Conservation (phyloP, 2,797 vertebrate species). For the Nyctibius grandis region DNA sequence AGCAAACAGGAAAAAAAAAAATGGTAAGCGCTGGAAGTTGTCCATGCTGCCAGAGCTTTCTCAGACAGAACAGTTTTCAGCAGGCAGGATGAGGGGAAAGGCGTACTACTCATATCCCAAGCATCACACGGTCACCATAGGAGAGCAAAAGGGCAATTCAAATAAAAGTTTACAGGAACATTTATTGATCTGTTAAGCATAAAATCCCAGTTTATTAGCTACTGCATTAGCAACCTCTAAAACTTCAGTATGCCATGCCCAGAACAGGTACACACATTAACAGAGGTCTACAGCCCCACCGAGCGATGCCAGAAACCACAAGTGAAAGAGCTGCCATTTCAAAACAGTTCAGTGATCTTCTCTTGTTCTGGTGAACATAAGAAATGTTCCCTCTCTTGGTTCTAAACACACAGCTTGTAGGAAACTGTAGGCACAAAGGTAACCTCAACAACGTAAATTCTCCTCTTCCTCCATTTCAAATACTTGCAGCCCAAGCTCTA, state of each 20-base stretch:
- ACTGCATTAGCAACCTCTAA: neutral
- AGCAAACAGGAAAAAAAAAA: neutral
- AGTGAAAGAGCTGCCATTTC: neutral
- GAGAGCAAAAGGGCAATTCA: neutral
- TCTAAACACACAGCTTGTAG: neutral
- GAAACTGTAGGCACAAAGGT: neutral
- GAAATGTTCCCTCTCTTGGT: neutral
- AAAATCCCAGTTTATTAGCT: neutral
- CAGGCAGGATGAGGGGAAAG: neutral
- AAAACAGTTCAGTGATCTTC: neutral
- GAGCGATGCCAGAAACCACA: neutral
- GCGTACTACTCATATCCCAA: neutral
- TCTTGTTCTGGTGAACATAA: neutral
- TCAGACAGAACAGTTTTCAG: neutral
- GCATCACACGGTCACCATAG: fast-evolving
- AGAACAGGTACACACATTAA: neutral
- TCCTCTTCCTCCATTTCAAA: neutral
- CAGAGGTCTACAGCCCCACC: neutral
- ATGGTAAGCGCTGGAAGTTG: neutral
- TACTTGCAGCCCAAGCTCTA: neutral
- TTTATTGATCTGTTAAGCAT: neutral
- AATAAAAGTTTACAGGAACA: neutral
- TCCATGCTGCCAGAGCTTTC: neutral
- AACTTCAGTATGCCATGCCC: neutral
- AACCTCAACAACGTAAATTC: neutral